phyloP scores from a whole-genome alignment of 1,140 invertebrate genomes.

The Diabrotica undecimpunctata region DNA sequence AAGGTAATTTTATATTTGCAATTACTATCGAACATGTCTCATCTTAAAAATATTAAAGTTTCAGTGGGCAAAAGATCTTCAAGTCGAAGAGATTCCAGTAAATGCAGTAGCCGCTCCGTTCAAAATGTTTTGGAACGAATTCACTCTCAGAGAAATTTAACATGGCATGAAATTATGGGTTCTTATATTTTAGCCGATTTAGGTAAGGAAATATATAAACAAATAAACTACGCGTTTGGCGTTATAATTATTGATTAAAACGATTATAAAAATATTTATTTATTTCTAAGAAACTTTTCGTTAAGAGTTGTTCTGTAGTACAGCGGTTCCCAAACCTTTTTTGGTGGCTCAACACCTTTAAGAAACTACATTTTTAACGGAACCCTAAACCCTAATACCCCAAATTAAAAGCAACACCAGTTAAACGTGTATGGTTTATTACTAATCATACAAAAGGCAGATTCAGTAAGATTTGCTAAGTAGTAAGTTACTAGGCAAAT shows the following conservation, averaged over 20 bases:
- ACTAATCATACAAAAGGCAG: no score
- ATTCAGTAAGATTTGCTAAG: no score
- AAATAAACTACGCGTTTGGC: background rate
- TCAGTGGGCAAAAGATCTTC: background rate
- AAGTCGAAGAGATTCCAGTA: conserved; percentile 15
- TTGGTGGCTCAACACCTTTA: no score
- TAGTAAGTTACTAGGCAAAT: no score
- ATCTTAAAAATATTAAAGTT: background rate
- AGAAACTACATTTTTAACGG: no score
- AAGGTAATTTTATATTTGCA: background rate
- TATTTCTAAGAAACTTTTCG: no score
- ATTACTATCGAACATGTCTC: background rate
- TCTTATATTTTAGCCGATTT: conserved; percentile 61
- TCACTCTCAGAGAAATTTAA: conserved; percentile 52
- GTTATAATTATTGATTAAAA: background rate
- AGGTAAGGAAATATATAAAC: conserved; percentile 30
- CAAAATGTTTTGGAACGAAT: conserved; percentile 41
- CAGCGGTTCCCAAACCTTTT: no score
- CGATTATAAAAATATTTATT: no score
- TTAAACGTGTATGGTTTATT: no score
- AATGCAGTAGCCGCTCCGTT: conserved; percentile 22
- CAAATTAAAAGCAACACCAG: no score
- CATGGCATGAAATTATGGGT: conserved; percentile 64
- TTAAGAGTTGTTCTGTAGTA: no score
- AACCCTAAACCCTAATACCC: no score